Percentiles rank a stretch among this genome's conserved stretches.
These are phyloP conservation scores for Charaxes varanes DNA, from an alignment of 1,140 invertebrate genomes.

Conservation along the genomic window DNA sequence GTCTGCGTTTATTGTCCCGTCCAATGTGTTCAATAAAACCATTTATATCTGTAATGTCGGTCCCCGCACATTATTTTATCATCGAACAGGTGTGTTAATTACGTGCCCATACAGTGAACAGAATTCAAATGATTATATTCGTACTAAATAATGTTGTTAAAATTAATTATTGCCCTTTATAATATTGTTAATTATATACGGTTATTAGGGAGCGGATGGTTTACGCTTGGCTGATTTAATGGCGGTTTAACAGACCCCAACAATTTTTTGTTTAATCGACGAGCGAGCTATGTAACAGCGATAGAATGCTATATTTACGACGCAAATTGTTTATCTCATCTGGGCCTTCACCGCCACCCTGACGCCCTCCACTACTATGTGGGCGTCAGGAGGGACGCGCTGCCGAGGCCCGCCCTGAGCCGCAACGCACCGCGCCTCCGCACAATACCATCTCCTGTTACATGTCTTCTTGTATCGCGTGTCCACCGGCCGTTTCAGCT, in stretches of 20 bases:
- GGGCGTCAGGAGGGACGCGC: no score
- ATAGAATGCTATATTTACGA: no score
- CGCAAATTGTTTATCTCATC: no score
- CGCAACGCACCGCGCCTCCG: slow-evolving; percentile 60
- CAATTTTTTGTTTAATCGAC: no score
- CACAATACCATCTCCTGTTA: slow-evolving; percentile 69
- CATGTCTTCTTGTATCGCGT: slow-evolving; percentile 67
- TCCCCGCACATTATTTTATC: slow-evolving; percentile 23
- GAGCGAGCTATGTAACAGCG: no score
- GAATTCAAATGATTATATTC: slow-evolving; percentile 19
- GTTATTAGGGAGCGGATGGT: slow-evolving; percentile 1
- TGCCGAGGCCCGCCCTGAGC: no score
- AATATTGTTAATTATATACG: slow-evolving; percentile 1
- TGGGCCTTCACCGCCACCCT: no score
- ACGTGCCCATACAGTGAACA: slow-evolving; percentile 15
- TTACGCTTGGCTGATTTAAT: no score
- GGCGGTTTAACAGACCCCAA: no score
- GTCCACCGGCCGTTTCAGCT: slow-evolving; percentile 52
- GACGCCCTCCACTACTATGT: no score
- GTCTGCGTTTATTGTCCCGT: slow-evolving; percentile 1
- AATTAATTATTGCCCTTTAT: slow-evolving; percentile 13
- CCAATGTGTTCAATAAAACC: slow-evolving; percentile 8
- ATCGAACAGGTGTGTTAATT: slow-evolving; percentile 27
- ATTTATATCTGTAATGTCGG: slow-evolving; percentile 23
- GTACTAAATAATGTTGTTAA: slow-evolving; percentile 13